Evolutionary conservation across 2,797 vertebrate genomes (phyloP).

Genomic region (Clarias pachynema): DNA sequence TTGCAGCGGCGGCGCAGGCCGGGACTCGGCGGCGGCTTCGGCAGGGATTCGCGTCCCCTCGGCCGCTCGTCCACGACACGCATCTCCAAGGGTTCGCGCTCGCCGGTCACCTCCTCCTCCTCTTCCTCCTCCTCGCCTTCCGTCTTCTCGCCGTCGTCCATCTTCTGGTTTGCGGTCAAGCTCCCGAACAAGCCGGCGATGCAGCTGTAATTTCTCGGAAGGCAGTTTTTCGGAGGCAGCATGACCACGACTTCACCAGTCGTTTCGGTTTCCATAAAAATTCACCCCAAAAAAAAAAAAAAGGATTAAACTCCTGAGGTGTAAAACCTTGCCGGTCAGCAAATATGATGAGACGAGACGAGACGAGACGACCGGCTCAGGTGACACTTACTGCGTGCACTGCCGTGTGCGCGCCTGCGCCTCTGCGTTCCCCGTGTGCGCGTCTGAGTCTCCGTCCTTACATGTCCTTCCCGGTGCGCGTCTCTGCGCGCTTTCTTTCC

Average conservation of each 20-base stretch:
- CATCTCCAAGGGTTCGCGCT: conserved; percentile 67
- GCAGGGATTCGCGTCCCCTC: conserved; percentile 76
- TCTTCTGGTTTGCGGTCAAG: conserved; percentile 72
- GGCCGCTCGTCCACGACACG: conserved; percentile 77
- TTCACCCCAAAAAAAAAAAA: neutral
- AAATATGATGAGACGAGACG: neutral
- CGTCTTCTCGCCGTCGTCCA: conserved; percentile 51
- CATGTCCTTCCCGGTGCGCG: conserved; percentile 48
- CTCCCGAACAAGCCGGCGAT: conserved; percentile 87
- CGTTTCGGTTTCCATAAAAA: conserved; percentile 76
- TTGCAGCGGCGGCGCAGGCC: conserved; percentile 86
- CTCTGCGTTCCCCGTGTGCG: no score
- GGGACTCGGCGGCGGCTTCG: conserved; percentile 81
- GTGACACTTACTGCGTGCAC: conserved; percentile 53
- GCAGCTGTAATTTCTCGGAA: conserved; percentile 93
- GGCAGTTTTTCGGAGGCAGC: conserved; percentile 85
- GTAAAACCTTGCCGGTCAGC: conserved; percentile 16
- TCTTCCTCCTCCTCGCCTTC: conserved; percentile 43
- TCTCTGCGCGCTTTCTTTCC: neutral
- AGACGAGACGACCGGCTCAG: conserved; percentile 55
- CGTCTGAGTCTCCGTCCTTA: neutral
- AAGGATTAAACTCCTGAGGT: conserved; percentile 60
- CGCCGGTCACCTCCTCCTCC: conserved; percentile 60
- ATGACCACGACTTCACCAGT: conserved; percentile 69
- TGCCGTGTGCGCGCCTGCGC: conserved; percentile 2